Conservation (phyloP, 2,113 vertebrate species). For the Ascaphus truei region DNA sequence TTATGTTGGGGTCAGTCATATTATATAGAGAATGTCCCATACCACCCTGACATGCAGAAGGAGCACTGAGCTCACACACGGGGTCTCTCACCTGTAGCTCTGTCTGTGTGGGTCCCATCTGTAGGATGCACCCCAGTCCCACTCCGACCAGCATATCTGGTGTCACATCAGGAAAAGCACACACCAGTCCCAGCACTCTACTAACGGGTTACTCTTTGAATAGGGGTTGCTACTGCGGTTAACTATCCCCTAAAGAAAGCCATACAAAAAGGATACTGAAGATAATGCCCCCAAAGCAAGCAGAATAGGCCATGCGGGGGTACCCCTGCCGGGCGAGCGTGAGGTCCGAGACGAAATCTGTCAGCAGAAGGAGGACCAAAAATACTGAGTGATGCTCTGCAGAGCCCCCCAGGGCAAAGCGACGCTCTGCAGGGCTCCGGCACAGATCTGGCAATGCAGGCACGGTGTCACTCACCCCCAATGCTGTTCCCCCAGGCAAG, state of each 20-base stretch:
- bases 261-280: constrained; percentile 88
- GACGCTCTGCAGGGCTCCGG: neutral
- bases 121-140: constrained; percentile 83
- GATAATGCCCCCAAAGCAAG: constrained; percentile 95
- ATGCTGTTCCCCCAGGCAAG: constrained; percentile 98
- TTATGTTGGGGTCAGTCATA: too few relatives aligned
- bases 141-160: constrained; percentile 90
- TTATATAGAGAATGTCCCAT: too few relatives aligned
- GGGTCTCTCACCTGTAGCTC: constrained; percentile 67
- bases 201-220: too few relatives aligned
- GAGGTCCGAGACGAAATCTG: constrained; percentile 90
- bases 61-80: too few relatives aligned
- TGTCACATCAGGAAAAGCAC: constrained; percentile 45
- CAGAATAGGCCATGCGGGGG: constrained; percentile 92
- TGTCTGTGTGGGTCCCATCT: constrained; percentile 51
- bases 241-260: rapidly evolving
- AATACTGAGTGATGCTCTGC: neutral
- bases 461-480: constrained; percentile 59
- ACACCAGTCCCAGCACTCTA: neutral
- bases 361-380: neutral
- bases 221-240: too few relatives aligned
- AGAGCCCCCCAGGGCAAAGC: neutral
- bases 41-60: too few relatives aligned
- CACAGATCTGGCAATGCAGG: neutral
- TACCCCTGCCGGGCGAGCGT: constrained; percentile 93